phyloP scores from a whole-genome alignment of 2,113 vertebrate species.

The Nyctereutes procyonoides region DNA sequence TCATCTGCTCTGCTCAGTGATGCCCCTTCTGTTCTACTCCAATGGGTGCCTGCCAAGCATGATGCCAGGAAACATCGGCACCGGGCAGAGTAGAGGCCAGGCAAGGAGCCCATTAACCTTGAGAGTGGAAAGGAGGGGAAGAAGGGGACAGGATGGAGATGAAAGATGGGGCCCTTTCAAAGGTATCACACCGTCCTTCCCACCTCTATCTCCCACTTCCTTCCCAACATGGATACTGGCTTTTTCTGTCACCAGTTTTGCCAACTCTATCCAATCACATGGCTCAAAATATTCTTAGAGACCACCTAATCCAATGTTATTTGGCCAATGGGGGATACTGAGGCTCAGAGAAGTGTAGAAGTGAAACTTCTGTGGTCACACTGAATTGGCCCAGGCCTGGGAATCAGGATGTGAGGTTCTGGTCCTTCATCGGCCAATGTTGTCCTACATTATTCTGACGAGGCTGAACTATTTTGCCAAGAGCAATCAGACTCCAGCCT shows the following conservation, averaged over 20 bases:
- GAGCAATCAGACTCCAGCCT: not conserved
- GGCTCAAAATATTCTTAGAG: not conserved
- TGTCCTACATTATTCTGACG: not conserved
- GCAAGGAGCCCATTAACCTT: not conserved
- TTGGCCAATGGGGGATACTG: not conserved
- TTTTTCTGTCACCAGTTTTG: not conserved
- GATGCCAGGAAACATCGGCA: conserved; percentile 28
- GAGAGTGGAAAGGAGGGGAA: not conserved
- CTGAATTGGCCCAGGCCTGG: not conserved
- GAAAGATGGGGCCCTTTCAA: not conserved
- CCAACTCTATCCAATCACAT: not conserved
- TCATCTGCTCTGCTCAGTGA: conserved; percentile 51
- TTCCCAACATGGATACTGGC: not conserved
- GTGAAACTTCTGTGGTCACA: not conserved
- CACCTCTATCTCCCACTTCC: not conserved
- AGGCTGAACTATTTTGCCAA: not conserved
- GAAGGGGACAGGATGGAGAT: not conserved
- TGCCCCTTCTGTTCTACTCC: not conserved
- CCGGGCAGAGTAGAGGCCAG: not conserved
- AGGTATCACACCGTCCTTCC: not conserved
- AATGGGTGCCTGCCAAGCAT: not conserved
- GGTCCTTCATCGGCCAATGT: not conserved
- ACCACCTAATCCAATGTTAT: not conserved
- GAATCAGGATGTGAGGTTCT: not conserved
- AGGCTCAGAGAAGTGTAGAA: not conserved